phyloP scores from a whole-genome alignment of 2,113 vertebrate species.

The Ia io region DNA sequence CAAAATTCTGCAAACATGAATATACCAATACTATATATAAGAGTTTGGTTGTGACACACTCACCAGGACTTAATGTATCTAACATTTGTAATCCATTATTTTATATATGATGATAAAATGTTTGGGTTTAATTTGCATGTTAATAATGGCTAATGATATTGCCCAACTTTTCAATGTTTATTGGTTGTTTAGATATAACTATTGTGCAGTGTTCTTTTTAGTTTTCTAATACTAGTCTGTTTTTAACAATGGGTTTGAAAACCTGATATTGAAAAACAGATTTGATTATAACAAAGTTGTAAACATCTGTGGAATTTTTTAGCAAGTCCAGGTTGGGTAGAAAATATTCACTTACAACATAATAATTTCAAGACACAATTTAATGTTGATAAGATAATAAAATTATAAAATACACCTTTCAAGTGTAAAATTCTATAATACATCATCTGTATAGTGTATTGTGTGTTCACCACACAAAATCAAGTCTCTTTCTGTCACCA shows the following conservation, averaged over 20 bases:
- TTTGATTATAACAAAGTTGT: not conserved
- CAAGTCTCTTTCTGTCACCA: not conserved
- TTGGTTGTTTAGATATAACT: not conserved
- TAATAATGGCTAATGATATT: not conserved
- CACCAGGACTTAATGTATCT: not conserved
- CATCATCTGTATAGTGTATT: not conserved
- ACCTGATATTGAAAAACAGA: not conserved
- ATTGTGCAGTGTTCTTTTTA: not conserved
- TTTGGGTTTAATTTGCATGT: not conserved
- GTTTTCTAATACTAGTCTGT: not conserved
- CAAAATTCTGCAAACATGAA: not conserved
- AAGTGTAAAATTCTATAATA: not conserved
- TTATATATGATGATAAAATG: not conserved
- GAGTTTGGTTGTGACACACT: not conserved
- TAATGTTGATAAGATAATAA: not conserved
- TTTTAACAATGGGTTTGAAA: not conserved
- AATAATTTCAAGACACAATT: not conserved
- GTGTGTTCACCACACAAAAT: not conserved
- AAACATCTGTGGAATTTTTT: not conserved
- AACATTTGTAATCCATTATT: not conserved
- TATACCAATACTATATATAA: not conserved
- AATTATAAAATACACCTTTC: not conserved
- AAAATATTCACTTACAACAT: not conserved
- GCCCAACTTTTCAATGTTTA: not conserved
- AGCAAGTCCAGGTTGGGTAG: not conserved